phyloP scores from a whole-genome alignment of 2,888 invertebrate genomes.

The Tipula lateralis region DNA sequence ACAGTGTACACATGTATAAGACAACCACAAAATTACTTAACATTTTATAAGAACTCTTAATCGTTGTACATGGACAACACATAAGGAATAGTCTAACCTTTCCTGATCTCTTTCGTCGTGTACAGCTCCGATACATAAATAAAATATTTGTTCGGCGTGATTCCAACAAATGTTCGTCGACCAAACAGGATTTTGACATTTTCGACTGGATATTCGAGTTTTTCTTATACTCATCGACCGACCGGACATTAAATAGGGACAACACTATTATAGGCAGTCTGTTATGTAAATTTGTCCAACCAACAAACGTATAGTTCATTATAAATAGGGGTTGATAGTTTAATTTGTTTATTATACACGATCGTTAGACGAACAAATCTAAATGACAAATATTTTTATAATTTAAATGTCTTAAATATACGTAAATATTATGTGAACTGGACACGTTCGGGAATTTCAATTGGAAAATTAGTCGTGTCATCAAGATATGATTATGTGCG shows the following conservation, averaged over 20 bases:
- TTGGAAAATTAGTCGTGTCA: slow-evolving; percentile 19
- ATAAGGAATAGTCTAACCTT: not conserved
- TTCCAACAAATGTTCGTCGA: not conserved
- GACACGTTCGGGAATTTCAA: not conserved
- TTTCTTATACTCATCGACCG: not conserved
- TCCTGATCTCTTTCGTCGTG: not conserved
- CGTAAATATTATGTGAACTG: slow-evolving; percentile 5
- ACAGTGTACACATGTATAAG: not conserved
- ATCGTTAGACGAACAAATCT: not conserved
- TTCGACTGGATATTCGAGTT: not conserved
- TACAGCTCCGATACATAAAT: not conserved
- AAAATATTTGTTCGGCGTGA: slow-evolving; percentile 5
- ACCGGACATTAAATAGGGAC: no score
- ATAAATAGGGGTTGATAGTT: slow-evolving; percentile 11
- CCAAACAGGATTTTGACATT: not conserved
- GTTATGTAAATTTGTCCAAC: not conserved
- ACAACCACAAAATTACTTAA: not conserved
- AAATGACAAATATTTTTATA: slow-evolving; percentile 11
- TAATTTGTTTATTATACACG: not conserved
- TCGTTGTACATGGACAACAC: not conserved
- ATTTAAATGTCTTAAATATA: slow-evolving; percentile 5
- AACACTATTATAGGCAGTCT: not conserved
- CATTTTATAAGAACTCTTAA: not conserved
- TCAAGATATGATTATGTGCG: not conserved
- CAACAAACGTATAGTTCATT: not conserved